Base-by-base conservation (phyloP, 1,140 invertebrate genomes). In the Oscheius sp. region DNA sequence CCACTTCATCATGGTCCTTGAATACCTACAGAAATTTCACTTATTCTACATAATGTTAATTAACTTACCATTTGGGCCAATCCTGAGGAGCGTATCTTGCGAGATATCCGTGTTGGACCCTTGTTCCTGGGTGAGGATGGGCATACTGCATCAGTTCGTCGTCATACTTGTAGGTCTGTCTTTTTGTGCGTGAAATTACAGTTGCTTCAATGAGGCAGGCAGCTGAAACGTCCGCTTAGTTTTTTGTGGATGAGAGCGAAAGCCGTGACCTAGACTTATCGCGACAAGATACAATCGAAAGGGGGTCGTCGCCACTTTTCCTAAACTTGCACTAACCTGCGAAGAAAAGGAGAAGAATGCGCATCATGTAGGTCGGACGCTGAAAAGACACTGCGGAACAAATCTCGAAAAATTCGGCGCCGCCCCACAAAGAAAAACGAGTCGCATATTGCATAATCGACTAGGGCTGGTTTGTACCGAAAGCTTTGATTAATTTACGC, bases 1-100 rank as follows among this genome's bases (percentile, higher is more conserved):
- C 70, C 70, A 73, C 26, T 66, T 63, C 70, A 73, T 73, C 62
- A 73, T 73, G 23, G 62, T 73, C 13, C 70, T 18, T 1, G 70
- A 64, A 35, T 73, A 73, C 70, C 70, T 73, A 23, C 28, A 65
- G 38, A 2, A 55, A 20, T 31, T 13, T 36, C 58, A 34, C 31
- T 66, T 31, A 38, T 4, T 20, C 18, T 13, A 13, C 35, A 64
- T 3, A 38, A n/a, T 36, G 2, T n/a, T 23, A 42, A 58, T 38
- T 2, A 1, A 20, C 61, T 2, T 29, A 68, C 67, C 67, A 68
- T 68, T 68, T 68, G 52, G 67, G 67, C 67, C 67, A 68, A 23
- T 68, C 67, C 26, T 68, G 67, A 58, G 67, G 67, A 3, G 67
- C 67, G 61, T 68, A 68, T 59, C 67, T 45, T 3, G 49, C 67